phyloP scores from a whole-genome alignment of 2,113 vertebrate genomes.

The Aptenodytes patagonicus region DNA sequence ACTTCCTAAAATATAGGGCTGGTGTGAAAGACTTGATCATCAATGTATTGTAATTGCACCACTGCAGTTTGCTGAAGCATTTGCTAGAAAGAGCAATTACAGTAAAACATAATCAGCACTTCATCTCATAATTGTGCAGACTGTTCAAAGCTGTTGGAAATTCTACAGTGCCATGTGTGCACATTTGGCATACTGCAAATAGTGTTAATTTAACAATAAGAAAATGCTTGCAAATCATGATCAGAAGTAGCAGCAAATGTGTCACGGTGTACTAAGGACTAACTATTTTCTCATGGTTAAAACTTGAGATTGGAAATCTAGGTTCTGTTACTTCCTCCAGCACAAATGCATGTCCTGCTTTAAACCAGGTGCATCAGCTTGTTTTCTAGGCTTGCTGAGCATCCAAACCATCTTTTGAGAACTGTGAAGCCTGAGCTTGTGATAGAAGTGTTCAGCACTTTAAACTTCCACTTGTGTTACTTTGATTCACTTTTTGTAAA shows the following conservation, averaged over 20 bases:
- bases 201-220: neutral
- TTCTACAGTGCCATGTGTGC: neutral
- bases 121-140: neutral
- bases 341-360: neutral
- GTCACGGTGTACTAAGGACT: too few species aligned
- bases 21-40: neutral
- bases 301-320: neutral
- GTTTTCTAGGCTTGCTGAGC: neutral
- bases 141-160: neutral
- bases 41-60: neutral
- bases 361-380: neutral
- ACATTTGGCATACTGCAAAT: neutral
- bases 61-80: neutral
- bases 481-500: neutral
- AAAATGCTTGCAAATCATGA: neutral
- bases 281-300: neutral
- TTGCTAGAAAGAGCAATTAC: slow-evolving; percentile 38
- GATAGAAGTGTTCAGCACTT: neutral
- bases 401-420: neutral
- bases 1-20: neutral
- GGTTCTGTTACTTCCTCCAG: neutral
- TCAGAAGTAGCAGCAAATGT: neutral
- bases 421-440: neutral
- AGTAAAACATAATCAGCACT: neutral
- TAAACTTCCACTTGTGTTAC: neutral